Evolutionary conservation across 2,797 vertebrate species (phyloP).

Genomic region (Schizopygopsis pylzovi): DNA sequence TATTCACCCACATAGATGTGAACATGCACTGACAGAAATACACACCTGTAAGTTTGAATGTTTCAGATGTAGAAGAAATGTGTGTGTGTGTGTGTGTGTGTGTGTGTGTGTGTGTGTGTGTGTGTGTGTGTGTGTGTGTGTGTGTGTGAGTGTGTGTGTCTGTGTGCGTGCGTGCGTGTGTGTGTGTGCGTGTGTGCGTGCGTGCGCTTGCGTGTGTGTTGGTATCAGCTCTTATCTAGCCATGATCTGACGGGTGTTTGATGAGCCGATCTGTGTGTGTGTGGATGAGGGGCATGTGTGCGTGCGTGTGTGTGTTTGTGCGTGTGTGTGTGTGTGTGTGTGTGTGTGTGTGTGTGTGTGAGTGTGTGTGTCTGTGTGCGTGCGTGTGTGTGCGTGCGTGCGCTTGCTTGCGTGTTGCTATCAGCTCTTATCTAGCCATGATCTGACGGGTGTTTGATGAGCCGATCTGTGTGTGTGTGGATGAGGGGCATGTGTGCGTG

Average conservation of each 20-base stretch:
- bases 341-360: no score
- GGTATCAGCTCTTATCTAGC: slow-evolving; percentile 20
- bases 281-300: slow-evolving; percentile 51
- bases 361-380: no score
- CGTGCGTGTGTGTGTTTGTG: slow-evolving; percentile 52
- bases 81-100: slow-evolving; percentile 59
- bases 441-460: no score
- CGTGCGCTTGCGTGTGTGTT: slow-evolving; percentile 57
- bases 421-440: no score
- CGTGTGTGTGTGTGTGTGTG: background rate
- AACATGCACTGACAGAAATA: background rate
- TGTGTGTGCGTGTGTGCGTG: slow-evolving; percentile 35
- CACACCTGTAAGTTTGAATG: background rate
- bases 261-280: slow-evolving; percentile 22
- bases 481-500: no score
- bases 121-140: slow-evolving; percentile 50
- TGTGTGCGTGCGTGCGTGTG: background rate
- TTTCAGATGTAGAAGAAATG: background rate
- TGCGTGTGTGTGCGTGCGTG: no score
- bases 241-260: slow-evolving; percentile 24
- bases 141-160: slow-evolving; percentile 41
- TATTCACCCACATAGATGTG: background rate
- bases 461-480: no score
- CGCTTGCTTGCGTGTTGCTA: no score
- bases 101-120: background rate